Evolutionary conservation across 2,888 invertebrate species (phyloP).

Genomic region (Laspeyria flexula): DNA sequence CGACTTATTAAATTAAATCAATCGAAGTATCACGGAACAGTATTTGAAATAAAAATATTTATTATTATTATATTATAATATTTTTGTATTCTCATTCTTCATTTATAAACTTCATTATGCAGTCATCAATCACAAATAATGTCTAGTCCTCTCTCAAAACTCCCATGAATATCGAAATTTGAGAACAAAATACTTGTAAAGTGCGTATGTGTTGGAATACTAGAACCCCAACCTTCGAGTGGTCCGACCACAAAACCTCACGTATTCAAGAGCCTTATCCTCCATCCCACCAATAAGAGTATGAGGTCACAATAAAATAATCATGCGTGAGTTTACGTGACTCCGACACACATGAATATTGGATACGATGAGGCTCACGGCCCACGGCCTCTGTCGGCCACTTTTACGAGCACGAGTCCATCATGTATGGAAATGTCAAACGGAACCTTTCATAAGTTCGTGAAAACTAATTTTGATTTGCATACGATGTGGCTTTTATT

Average conservation of each 20-base stretch:
- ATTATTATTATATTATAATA: no score
- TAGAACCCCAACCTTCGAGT: background rate
- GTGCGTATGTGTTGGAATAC: no score
- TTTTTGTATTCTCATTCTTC: no score
- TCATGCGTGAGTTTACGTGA: slow-evolving; percentile 47
- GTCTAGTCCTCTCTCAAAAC: no score
- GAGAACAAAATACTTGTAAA: no score
- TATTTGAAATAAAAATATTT: no score
- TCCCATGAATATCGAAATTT: no score
- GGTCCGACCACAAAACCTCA: slow-evolving; percentile 1
- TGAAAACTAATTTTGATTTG: slow-evolving; percentile 5
- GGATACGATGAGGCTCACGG: slow-evolving; percentile 18
- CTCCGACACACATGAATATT: slow-evolving; percentile 40
- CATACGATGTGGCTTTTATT: background rate
- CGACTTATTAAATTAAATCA: slow-evolving; percentile 3
- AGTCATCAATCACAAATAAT: no score
- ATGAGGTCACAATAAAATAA: slow-evolving; percentile 47
- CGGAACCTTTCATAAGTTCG: slow-evolving; percentile 8
- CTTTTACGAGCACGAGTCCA: slow-evolving; percentile 12
- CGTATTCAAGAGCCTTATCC: background rate
- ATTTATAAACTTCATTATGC: no score
- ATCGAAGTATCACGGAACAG: no score
- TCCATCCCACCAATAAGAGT: slow-evolving; percentile 5
- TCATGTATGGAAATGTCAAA: slow-evolving; percentile 11
- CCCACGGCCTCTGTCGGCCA: background rate